These are phyloP conservation scores for Hyperoodon ampullatus DNA, from an alignment of 2,113 vertebrate genomes.

Conservation along the genomic window DNA sequence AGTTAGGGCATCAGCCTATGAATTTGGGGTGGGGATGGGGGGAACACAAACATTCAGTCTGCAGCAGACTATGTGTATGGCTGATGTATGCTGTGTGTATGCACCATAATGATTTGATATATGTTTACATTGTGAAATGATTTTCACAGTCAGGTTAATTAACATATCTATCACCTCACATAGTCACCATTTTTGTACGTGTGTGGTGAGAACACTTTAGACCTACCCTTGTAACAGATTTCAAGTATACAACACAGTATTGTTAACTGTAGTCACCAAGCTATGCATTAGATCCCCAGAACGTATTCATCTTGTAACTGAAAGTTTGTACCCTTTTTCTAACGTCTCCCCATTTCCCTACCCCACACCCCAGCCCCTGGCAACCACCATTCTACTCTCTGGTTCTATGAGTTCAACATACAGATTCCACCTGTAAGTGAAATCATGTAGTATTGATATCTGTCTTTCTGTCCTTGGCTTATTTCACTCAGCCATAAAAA, in stretches of 20 bases:
- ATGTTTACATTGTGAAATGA: neutral
- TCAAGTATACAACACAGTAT: neutral
- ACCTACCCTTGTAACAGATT: neutral
- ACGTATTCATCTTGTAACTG: neutral
- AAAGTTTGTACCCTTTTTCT: neutral
- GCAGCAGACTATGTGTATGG: rapidly evolving
- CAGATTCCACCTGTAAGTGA: neutral
- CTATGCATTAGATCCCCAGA: neutral
- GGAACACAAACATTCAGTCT: no score
- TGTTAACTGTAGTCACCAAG: neutral
- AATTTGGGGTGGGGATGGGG: neutral
- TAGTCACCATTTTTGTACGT: neutral
- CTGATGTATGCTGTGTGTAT: neutral
- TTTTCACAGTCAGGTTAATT: neutral
- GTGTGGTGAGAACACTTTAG: neutral
- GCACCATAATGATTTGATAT: neutral
- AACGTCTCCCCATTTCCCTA: neutral
- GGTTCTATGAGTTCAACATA: neutral
- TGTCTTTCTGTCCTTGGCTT: neutral
- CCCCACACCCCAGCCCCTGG: no score
- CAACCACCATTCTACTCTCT: neutral
- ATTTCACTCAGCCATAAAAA: neutral
- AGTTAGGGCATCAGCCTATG: neutral
- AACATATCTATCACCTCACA: neutral
- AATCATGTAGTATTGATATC: neutral